Evolutionary conservation across 2,113 vertebrate species (phyloP).

Genomic region (Protobothrops flavoviridis): DNA sequence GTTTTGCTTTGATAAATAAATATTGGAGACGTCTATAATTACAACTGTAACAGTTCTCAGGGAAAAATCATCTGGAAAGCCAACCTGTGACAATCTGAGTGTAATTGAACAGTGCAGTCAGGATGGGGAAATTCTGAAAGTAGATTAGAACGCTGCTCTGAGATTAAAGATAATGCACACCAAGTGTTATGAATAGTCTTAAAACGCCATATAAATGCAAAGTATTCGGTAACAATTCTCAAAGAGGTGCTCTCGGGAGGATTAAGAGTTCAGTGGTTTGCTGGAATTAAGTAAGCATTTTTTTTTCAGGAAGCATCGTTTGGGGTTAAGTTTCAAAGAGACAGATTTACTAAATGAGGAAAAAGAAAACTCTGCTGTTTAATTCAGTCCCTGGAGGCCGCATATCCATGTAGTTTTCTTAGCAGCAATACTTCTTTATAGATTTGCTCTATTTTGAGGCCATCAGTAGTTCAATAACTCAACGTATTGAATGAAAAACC

Average conservation of each 20-base stretch:
- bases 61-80: not conserved
- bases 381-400: not conserved
- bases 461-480: not conserved
- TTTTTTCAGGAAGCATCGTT: not conserved
- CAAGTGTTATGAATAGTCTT: not conserved
- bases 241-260: not conserved
- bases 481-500: not conserved
- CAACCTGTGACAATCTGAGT: not conserved
- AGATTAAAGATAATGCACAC: not conserved
- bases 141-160: not conserved
- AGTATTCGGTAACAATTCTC: not conserved
- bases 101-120: not conserved
- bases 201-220: not conserved
- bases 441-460: not conserved
- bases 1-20: not conserved
- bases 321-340: not conserved
- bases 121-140: not conserved
- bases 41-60: not conserved
- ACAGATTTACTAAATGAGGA: not conserved
- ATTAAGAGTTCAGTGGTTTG: not conserved
- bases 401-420: not conserved
- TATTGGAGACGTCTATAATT: not conserved
- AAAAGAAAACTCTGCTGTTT: not conserved
- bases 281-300: slow-evolving; percentile 1
- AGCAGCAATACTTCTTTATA: not conserved